Percentiles rank a stretch among this genome's conserved stretches.
Conservation (phyloP, 2,797 vertebrate genomes). For the Chiloscyllium punctatum region DNA sequence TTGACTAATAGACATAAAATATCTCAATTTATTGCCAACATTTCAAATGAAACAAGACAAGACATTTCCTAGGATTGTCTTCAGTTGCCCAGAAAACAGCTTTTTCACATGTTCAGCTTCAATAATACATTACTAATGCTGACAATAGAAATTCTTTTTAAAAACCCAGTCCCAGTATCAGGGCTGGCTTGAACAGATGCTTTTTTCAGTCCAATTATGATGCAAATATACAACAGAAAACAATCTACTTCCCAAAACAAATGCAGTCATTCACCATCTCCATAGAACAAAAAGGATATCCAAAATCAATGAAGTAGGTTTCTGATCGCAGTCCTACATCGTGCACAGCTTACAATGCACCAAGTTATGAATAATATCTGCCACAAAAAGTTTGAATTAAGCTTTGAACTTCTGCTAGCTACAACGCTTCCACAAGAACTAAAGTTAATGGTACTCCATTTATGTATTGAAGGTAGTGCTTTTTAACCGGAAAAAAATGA, state of each 20-base stretch:
- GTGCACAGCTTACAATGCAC: neutral
- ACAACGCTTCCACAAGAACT: neutral
- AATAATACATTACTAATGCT: neutral
- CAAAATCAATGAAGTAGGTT: neutral
- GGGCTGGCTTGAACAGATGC: neutral
- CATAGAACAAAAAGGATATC: neutral
- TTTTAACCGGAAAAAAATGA: neutral
- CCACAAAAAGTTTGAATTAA: neutral
- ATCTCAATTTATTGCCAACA: neutral
- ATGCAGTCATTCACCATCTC: neutral
- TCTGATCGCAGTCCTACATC: neutral
- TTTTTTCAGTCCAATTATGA: neutral
- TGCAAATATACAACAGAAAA: neutral
- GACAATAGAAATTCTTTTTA: neutral
- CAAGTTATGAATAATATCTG: neutral
- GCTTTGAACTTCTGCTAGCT: neutral
- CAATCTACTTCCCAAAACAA: neutral
- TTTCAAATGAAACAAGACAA: neutral
- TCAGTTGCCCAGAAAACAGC: neutral
- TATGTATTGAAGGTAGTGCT: neutral
- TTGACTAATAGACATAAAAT: neutral
- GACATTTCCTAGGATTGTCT: neutral
- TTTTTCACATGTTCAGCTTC: neutral
- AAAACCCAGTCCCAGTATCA: neutral
- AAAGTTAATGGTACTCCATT: neutral